Base-by-base conservation (phyloP, 2,797 vertebrate genomes). In the Sebastes elongatus region DNA sequence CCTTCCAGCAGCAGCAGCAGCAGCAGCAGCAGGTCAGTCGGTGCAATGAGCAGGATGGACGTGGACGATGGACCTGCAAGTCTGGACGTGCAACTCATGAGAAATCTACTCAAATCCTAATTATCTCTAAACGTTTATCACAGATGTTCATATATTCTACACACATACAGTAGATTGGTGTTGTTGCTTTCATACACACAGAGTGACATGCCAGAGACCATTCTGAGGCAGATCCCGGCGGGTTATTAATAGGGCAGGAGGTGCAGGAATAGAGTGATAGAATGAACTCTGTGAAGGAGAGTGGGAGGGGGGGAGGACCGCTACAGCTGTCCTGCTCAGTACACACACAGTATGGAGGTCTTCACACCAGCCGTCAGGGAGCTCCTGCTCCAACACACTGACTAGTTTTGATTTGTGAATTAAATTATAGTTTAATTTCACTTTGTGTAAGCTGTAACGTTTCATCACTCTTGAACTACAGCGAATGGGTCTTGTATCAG, bases 191-290 rank as follows among this genome's bases (percentile, higher is more conserved):
- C 67, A 77, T n/a, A 82, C 81, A 74, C 69, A 71, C 76, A 81
- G 67, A 80, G 79, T 69, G 79, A 87, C 93, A 95, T 96, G 92
- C 93, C 89, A 80, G 95, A 95, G 90, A 95, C 95, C 97, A 97
- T 98, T 99, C 96, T 95, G 91, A 96, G 96, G 94, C 95, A 95
- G 96, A 97, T 97, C 97, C 96, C 96, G 96, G 89, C 78, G 80
- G 92, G 94, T 93, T 99, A 99, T 97, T 97, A 97, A 98, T 99
- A 99, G 95, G 64, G 93, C 94, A 86, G 89, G 91, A 94, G 95
- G 87, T 84, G 95, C 92, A 94, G 94, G 93, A 97, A 97, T 96
- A 97, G 96, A 97, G 95, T 96, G 96, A 97, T 96, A 95, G 96
- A 97, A 95, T 96, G 96, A 96, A 97, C 91, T 91, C 88, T 91